Evolutionary conservation across 2,797 vertebrate species (phyloP).

Genomic region (Bradypus variegatus): DNA sequence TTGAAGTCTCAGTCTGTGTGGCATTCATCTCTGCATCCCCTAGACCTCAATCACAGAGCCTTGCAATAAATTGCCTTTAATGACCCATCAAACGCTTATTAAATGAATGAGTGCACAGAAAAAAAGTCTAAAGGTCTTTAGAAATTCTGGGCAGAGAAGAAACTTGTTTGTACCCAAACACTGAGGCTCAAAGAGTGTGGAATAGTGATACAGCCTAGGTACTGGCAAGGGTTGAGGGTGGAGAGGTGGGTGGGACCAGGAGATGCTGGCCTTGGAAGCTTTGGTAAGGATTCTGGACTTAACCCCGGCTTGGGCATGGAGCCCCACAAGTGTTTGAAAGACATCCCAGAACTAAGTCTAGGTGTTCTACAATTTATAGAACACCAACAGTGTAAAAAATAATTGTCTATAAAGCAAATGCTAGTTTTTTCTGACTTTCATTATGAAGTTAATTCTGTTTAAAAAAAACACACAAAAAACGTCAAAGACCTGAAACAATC

Average conservation of each 20-base stretch:
- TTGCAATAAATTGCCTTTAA: background rate
- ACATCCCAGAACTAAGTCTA: background rate
- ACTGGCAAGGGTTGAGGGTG: conserved; percentile 9
- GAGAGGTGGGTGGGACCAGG: background rate
- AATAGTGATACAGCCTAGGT: background rate
- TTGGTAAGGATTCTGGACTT: conserved; percentile 32
- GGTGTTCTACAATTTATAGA: conserved; percentile 7
- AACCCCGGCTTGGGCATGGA: background rate
- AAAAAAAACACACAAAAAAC: background rate
- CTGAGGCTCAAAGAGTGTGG: background rate
- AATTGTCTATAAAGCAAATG: background rate
- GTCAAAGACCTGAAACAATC: background rate
- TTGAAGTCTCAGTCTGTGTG: background rate
- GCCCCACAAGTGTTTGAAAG: background rate
- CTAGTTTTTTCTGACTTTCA: background rate
- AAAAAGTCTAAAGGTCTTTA: background rate
- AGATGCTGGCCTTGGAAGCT: background rate
- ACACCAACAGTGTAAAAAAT: background rate
- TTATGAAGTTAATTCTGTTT: conserved; percentile 29
- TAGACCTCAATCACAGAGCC: conserved; percentile 12
- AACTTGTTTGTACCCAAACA: conserved; percentile 28
- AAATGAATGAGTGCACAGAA: background rate
- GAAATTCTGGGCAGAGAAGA: background rate
- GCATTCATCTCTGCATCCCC: background rate
- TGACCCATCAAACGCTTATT: background rate